phyloP scores from a whole-genome alignment of 2,797 vertebrate species.

The Hafferia zeledoni region DNA sequence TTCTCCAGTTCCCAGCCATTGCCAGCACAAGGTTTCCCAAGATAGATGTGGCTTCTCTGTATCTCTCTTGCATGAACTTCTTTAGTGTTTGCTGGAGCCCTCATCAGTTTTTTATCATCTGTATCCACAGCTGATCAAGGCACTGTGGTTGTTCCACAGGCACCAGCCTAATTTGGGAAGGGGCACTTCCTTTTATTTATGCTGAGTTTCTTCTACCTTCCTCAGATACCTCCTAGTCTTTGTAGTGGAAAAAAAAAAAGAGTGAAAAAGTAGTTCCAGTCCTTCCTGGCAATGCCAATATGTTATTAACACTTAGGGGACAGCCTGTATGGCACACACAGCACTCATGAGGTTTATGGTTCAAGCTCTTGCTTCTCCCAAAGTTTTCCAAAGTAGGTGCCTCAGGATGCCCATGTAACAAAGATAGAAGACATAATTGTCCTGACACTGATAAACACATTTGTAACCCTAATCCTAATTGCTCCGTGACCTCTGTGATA shows the following conservation, averaged over 20 bases:
- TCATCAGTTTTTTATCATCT: background rate
- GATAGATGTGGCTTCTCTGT: background rate
- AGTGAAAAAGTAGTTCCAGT: background rate
- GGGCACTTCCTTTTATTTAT: background rate
- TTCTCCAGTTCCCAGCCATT: background rate
- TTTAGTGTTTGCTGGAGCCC: background rate
- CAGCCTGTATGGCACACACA: background rate
- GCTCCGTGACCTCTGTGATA: slow-evolving; percentile 28
- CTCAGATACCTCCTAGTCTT: background rate
- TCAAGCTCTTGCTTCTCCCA: background rate
- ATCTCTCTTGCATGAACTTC: background rate
- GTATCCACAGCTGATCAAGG: background rate
- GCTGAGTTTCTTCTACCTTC: background rate
- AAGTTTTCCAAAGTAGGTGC: background rate
- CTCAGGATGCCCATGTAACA: background rate
- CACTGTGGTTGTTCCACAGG: background rate
- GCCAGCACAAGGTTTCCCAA: background rate
- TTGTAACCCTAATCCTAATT: slow-evolving; percentile 50
- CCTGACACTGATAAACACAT: slow-evolving; percentile 25
- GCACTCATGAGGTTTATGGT: background rate
- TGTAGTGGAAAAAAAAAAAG: background rate
- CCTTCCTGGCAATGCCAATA: background rate
- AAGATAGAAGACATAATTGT: background rate
- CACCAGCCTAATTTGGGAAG: background rate
- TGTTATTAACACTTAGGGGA: background rate